These are phyloP conservation scores for Siniperca chuatsi DNA, from an alignment of 2,113 vertebrate genomes.

Conservation along the genomic window DNA sequence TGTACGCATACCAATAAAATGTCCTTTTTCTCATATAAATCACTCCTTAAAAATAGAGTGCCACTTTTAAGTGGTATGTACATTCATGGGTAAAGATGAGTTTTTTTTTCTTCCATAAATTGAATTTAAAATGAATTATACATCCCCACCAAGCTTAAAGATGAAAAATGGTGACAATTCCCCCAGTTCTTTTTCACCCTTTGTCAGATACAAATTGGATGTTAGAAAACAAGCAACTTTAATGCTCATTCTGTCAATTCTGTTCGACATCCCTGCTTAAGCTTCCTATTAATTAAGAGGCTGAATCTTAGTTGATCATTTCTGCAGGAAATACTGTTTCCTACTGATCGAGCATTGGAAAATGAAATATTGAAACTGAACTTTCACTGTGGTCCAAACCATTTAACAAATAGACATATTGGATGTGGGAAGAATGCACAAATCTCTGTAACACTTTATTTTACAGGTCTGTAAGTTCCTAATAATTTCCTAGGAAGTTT, in stretches of 20 bases:
- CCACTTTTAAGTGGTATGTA: background rate
- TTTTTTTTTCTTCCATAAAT: background rate
- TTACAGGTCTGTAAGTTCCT: background rate
- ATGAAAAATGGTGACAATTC: background rate
- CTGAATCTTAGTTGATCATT: background rate
- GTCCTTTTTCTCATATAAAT: conserved; percentile 15
- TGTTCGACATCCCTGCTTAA: background rate
- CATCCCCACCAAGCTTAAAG: background rate
- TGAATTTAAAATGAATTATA: background rate
- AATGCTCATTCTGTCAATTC: too few relatives aligned
- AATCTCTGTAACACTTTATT: background rate
- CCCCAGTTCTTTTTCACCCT: background rate
- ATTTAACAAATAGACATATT: background rate
- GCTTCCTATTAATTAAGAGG: background rate
- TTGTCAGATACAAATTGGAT: background rate
- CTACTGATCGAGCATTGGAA: background rate
- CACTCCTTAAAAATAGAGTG: background rate
- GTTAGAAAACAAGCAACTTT: background rate
- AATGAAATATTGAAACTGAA: background rate
- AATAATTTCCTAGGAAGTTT: background rate
- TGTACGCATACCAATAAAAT: conserved; percentile 9
- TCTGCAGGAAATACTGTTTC: background rate
- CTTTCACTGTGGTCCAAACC: background rate
- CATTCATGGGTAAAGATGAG: background rate
- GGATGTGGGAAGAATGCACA: background rate